phyloP scores from a whole-genome alignment of 1,140 invertebrate species.

The Aphidius gifuensis region DNA sequence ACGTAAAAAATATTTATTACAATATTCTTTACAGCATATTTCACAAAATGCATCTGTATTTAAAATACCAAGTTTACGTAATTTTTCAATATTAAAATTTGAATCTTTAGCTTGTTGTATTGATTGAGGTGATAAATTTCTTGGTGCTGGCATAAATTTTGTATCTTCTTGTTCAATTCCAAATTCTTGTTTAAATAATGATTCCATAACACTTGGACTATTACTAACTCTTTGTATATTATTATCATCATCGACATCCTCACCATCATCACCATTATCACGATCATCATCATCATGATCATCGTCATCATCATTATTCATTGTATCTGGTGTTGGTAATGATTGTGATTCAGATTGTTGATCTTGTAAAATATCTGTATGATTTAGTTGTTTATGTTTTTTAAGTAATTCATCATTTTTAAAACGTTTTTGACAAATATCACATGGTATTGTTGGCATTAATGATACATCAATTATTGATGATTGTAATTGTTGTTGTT shows the following conservation, averaged over 20 bases:
- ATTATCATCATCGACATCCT: constrained; percentile 20
- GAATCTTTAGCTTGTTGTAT: constrained; percentile 63
- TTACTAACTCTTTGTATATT: constrained; percentile 22
- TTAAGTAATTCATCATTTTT: constrained; percentile 56
- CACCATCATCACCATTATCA: constrained; percentile 18
- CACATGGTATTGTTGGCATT: constrained; percentile 47
- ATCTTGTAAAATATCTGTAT: constrained; percentile 36
- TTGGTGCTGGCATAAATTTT: constrained; percentile 56
- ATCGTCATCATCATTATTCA: constrained; percentile 14
- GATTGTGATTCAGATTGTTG: constrained; percentile 25
- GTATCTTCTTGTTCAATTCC: constrained; percentile 59
- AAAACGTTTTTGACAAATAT: constrained; percentile 57
- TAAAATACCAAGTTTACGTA: constrained; percentile 74
- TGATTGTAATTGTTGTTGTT: not conserved
- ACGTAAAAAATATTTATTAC: constrained; percentile 90
- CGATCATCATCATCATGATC: constrained; percentile 18
- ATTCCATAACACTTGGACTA: constrained; percentile 46
- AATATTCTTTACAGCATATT: constrained; percentile 92
- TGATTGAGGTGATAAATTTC: constrained; percentile 60
- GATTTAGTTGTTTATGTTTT: constrained; percentile 55
- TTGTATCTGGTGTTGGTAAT: constrained; percentile 13
- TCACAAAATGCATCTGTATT: constrained; percentile 90
- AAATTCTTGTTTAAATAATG: constrained; percentile 48
- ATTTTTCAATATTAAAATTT: constrained; percentile 65
- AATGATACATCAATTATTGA: constrained; percentile 24